Evolutionary conservation across 2,797 vertebrate genomes (phyloP).

Genomic region (Sebastes minor): DNA sequence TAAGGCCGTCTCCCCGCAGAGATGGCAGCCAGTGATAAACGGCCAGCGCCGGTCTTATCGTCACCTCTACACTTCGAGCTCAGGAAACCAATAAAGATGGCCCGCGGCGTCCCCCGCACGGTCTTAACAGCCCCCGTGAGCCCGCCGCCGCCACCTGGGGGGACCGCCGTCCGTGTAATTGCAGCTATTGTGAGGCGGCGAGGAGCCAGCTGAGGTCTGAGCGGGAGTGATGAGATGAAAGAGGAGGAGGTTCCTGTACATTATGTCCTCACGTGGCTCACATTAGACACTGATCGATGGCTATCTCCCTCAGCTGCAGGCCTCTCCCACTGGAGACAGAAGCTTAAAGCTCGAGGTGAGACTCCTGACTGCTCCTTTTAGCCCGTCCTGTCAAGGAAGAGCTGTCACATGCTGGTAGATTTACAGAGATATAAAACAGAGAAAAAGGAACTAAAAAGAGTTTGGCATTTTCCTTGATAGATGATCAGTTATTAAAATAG

Average conservation of each 20-base stretch:
- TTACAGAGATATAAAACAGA: neutral
- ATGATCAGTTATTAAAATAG: too few species aligned
- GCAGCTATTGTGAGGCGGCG: conserved; percentile 65
- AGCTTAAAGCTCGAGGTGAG: neutral
- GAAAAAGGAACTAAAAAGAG: neutral
- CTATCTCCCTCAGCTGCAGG: conserved; percentile 1
- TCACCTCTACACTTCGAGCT: conserved; percentile 24
- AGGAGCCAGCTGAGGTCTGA: conserved; percentile 75
- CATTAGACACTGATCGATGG: conserved; percentile 45
- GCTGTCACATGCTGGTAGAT: neutral
- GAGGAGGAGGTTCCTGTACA: conserved; percentile 14
- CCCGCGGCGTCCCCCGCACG: neutral
- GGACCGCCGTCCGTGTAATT: conserved; percentile 67
- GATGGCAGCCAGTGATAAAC: conserved; percentile 55
- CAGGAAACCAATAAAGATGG: conserved; percentile 58
- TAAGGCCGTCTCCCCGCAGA: neutral
- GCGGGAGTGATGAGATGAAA: conserved; percentile 40
- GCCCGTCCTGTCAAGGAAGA: neutral
- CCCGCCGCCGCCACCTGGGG: conserved; percentile 9
- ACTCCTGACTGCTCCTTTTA: neutral
- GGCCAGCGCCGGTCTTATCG: conserved; percentile 31
- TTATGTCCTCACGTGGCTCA: conserved; percentile 10
- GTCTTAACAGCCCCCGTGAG: conserved; percentile 63
- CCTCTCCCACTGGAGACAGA: neutral
- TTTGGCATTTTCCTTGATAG: too few species aligned